These are phyloP conservation scores for Selene dorsalis DNA, from an alignment of 2,797 vertebrate genomes.

Conservation along the genomic window DNA sequence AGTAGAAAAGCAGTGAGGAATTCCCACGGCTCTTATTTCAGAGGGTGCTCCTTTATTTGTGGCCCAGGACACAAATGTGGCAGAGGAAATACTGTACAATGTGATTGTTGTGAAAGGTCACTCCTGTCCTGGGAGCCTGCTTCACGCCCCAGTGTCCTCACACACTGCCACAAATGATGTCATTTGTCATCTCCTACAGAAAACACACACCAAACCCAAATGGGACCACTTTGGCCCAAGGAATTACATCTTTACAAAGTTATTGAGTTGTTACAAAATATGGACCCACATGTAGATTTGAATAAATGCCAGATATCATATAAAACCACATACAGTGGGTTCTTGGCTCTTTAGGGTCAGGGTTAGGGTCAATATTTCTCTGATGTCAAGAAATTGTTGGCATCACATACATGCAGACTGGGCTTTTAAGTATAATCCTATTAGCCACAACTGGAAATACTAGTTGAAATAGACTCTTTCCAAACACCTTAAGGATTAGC, in stretches of 20 bases:
- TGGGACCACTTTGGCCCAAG: slow-evolving; percentile 3
- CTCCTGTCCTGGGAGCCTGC: slow-evolving; percentile 60
- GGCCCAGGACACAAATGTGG: slow-evolving; percentile 46
- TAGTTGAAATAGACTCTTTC: slow-evolving; percentile 53
- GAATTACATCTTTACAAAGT: neutral
- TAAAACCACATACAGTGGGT: neutral
- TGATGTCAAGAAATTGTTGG: slow-evolving; percentile 37
- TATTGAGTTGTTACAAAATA: neutral
- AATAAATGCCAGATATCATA: neutral
- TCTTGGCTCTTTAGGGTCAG: slow-evolving; percentile 27
- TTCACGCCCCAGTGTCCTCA: slow-evolving; percentile 64
- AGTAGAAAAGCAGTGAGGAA: slow-evolving; percentile 59
- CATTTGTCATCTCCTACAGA: slow-evolving; percentile 39
- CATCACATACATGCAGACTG: slow-evolving; percentile 17
- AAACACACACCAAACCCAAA: slow-evolving; percentile 30
- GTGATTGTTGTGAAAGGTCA: slow-evolving; percentile 73
- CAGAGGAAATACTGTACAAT: slow-evolving; percentile 67
- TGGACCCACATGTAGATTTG: neutral
- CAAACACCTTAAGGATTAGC: slow-evolving; percentile 63
- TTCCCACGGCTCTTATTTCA: slow-evolving; percentile 74
- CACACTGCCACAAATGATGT: slow-evolving; percentile 55
- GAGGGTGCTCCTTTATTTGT: slow-evolving; percentile 69
- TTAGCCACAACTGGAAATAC: slow-evolving; percentile 56
- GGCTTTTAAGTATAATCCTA: slow-evolving; percentile 59
- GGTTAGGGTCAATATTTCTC: slow-evolving; percentile 25